These are phyloP conservation scores for Todiramphus chloris DNA, from an alignment of 2,113 vertebrate genomes.

Conservation along the genomic window DNA sequence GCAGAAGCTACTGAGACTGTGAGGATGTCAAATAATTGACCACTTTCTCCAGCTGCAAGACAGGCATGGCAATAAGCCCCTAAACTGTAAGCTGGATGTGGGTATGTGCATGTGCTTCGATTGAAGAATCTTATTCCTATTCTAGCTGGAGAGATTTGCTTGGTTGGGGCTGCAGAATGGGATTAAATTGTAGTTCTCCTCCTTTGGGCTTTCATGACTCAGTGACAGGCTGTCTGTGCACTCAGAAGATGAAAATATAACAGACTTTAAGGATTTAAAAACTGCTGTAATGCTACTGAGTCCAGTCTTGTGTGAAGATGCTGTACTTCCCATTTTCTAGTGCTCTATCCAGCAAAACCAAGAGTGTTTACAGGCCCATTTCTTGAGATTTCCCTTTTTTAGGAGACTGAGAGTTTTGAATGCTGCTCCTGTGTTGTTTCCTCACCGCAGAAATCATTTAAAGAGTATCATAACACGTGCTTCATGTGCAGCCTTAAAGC, in stretches of 20 bases:
- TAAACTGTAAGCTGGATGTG: neutral
- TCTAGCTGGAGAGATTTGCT: neutral
- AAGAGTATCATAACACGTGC: neutral
- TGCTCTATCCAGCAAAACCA: neutral
- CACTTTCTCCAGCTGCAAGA: neutral
- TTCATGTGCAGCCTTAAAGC: neutral
- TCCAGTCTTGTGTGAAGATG: neutral
- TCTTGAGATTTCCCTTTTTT: neutral
- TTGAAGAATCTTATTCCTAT: neutral
- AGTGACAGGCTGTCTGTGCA: neutral
- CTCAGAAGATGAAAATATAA: neutral
- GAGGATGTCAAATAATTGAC: neutral
- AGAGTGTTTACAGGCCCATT: neutral
- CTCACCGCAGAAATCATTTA: neutral
- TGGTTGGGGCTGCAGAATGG: neutral
- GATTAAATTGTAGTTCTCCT: neutral
- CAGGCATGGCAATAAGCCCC: neutral
- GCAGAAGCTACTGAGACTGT: neutral
- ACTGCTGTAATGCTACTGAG: neutral
- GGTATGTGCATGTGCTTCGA: rapidly evolving
- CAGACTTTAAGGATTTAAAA: neutral
- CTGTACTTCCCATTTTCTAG: neutral
- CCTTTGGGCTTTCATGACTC: neutral
- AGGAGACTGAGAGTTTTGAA: neutral
- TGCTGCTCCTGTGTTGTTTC: neutral